Percentiles rank a stretch among this genome's conserved stretches.
Evolutionary conservation across 2,888 invertebrate species (phyloP).

Genomic region (Tipula vernalis): DNA sequence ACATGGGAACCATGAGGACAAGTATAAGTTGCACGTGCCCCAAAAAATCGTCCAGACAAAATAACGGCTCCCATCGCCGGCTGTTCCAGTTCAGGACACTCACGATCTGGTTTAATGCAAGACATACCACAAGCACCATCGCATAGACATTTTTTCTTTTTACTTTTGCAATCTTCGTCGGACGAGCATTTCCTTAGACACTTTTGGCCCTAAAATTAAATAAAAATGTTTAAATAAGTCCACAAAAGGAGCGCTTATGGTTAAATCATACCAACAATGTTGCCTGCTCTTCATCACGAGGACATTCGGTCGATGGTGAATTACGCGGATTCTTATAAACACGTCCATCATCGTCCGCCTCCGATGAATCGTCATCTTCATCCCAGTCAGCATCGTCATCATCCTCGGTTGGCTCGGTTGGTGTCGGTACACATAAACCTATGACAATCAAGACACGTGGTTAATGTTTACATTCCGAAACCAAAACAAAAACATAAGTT

Average conservation of each 20-base stretch:
- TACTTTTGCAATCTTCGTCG: conserved; percentile 92
- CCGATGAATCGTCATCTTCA: conserved; percentile 40
- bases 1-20: conserved; percentile 84
- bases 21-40: conserved; percentile 65
- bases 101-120: conserved; percentile 93
- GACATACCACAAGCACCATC: conserved; percentile 96
- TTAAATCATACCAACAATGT: conserved; percentile 46
- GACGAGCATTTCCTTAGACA: conserved; percentile 86
- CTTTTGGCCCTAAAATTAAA: conserved; percentile 52
- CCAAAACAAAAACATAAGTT: not conserved
- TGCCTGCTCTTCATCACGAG: conserved; percentile 76
- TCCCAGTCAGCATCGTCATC: conserved; percentile 42
- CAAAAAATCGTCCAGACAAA: conserved; percentile 65
- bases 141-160: conserved; percentile 92
- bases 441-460: not conserved
- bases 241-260: not conserved
- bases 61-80: conserved; percentile 68
- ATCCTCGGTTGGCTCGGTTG: conserved; percentile 31
- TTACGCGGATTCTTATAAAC: conserved; percentile 82
- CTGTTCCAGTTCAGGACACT: conserved; percentile 66
- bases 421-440: conserved; percentile 19
- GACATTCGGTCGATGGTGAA: conserved; percentile 74
- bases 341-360: conserved; percentile 65
- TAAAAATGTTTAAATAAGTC: conserved; percentile 10
- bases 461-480: not conserved